Conservation (phyloP, 2,888 invertebrate genomes). For the Sicus ferrugineus region DNA sequence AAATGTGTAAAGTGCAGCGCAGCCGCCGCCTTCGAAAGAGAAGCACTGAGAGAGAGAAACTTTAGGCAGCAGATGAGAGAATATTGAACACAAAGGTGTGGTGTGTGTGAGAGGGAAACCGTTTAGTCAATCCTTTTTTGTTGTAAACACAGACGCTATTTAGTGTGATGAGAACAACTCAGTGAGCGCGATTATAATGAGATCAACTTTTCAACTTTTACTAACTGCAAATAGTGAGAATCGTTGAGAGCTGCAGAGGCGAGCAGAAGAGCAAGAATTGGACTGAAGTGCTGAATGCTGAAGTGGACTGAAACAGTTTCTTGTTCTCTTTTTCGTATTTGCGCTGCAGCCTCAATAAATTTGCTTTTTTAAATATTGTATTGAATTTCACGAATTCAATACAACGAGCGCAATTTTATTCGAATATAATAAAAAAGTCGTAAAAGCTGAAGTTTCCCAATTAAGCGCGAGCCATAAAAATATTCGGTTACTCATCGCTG, state of each 20-base stretch:
- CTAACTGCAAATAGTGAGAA: too few relatives aligned
- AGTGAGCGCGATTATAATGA: too few relatives aligned
- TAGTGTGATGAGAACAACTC: too few relatives aligned
- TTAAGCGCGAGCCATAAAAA: conserved; percentile 36
- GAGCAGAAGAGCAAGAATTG: not conserved
- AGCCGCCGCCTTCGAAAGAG: too few relatives aligned
- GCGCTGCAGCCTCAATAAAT: not conserved
- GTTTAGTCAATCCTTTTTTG: conserved; percentile 17
- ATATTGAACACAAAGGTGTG: conserved; percentile 27
- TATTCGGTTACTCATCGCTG: conserved; percentile 4
- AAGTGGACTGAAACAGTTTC: too few relatives aligned
- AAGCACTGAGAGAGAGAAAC: conserved; percentile 6
- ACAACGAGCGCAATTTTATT: not conserved
- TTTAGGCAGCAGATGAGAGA: conserved; percentile 18
- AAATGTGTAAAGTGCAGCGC: conserved; percentile 4
- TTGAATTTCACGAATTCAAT: not conserved
- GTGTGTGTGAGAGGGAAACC: not conserved
- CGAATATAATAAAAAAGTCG: conserved; percentile 30
- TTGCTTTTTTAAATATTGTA: not conserved
- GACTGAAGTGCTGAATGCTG: too few relatives aligned
- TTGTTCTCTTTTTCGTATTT: not conserved
- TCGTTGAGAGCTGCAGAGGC: not conserved
- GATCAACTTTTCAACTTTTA: too few relatives aligned
- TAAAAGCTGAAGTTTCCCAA: conserved; percentile 36
- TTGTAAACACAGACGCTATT: conserved; percentile 54